Percentiles rank a stretch among this genome's conserved stretches.
phyloP scores from a whole-genome alignment of 2,797 vertebrate genomes.

The Hydrolagus colliei region DNA sequence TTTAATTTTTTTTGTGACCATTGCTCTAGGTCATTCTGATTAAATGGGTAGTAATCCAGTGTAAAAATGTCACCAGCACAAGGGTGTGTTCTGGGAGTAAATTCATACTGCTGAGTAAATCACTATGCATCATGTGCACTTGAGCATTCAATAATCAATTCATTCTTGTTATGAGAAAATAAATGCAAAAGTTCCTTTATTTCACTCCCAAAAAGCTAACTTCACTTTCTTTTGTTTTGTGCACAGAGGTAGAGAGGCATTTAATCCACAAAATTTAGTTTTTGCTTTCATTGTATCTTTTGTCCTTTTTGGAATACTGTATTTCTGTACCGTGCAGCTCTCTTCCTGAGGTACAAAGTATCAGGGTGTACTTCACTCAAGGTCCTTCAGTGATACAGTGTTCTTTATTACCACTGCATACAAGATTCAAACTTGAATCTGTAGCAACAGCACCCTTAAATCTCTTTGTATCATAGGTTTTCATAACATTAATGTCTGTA shows the following conservation, averaged over 20 bases:
- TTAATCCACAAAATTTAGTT: neutral
- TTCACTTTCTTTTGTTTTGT: neutral
- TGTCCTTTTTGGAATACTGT: too few species aligned
- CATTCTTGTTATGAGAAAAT: conserved; percentile 60
- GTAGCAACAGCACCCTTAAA: neutral
- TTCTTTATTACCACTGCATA: neutral
- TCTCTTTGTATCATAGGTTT: neutral
- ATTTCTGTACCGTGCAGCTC: too few species aligned
- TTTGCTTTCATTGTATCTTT: neutral
- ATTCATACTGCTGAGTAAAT: conserved; percentile 47
- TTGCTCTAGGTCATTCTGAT: conserved; percentile 52
- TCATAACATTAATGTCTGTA: neutral
- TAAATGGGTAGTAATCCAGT: conserved; percentile 56
- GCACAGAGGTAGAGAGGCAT: too few species aligned
- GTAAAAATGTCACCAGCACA: conserved; percentile 53
- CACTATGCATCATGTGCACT: conserved; percentile 59
- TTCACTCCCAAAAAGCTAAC: neutral
- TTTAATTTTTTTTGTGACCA: conserved; percentile 52
- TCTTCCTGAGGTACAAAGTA: too few species aligned
- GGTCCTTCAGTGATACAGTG: neutral
- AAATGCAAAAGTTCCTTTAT: conserved; percentile 48
- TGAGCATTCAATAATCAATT: conserved; percentile 59
- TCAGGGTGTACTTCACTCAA: neutral
- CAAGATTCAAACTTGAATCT: too few species aligned
- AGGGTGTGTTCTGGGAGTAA: conserved; percentile 52